These are phyloP conservation scores for Cryptophagus acutangulus DNA, from an alignment of 2,888 invertebrate genomes.

Conservation along the genomic window DNA sequence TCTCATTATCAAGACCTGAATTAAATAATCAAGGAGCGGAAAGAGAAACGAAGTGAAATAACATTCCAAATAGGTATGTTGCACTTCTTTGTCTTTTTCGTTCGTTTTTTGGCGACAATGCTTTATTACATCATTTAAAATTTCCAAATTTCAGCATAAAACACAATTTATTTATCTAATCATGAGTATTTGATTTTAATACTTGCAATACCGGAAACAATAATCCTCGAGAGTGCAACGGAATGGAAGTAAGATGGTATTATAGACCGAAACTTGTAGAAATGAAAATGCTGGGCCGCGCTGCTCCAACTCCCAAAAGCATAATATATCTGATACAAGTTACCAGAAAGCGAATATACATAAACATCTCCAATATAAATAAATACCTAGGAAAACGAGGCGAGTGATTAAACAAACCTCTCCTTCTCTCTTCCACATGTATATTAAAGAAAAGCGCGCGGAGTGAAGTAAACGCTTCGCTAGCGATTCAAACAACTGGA, in stretches of 20 bases:
- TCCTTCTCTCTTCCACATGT: too few relatives aligned
- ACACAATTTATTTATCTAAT: too few relatives aligned
- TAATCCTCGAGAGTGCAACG: too few relatives aligned
- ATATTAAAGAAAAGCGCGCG: conserved; percentile 34
- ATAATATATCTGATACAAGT: too few relatives aligned
- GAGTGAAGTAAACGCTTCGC: conserved; percentile 45
- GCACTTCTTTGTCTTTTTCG: conserved; percentile 13
- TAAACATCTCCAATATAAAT: conserved; percentile 31
- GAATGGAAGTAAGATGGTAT: too few relatives aligned
- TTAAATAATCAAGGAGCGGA: conserved; percentile 48
- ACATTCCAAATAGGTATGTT: conserved; percentile 41
- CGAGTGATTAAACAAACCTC: conserved; percentile 43
- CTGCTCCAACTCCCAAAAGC: too few relatives aligned
- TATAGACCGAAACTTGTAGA: too few relatives aligned
- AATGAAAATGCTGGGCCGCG: too few relatives aligned
- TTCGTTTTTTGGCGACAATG: background rate
- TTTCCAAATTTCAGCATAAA: too few relatives aligned
- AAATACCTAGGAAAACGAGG: conserved; percentile 39
- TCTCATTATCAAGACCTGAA: conserved; percentile 46
- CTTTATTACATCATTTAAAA: background rate
- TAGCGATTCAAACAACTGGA: conserved; percentile 50
- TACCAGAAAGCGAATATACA: too few relatives aligned
- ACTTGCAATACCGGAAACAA: too few relatives aligned
- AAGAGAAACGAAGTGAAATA: conserved; percentile 47
- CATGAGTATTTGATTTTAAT: too few relatives aligned